Evolutionary conservation across 2,888 invertebrate species (phyloP).

Genomic region (Hydropsyche betteni): DNA sequence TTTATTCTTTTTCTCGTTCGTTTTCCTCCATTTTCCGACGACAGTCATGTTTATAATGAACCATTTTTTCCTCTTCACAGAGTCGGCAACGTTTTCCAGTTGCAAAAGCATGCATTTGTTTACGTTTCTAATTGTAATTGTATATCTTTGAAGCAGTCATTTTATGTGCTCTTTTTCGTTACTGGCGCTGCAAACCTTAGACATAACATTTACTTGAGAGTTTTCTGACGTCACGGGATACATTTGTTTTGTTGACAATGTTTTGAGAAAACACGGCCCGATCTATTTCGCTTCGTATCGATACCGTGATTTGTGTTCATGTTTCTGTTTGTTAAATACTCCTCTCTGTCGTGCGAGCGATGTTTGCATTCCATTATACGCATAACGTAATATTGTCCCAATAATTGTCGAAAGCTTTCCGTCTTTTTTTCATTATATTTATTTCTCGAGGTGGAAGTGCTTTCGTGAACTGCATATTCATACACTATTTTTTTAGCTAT

Average conservation of each 20-base stretch:
- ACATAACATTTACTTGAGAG: conserved; percentile 32
- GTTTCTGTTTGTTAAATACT: conserved; percentile 32
- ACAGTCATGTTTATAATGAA: no score
- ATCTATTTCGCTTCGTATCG: conserved; percentile 23
- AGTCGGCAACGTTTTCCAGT: no score
- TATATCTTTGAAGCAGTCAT: conserved; percentile 14
- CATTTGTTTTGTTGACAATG: conserved; percentile 34
- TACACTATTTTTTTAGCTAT: no score
- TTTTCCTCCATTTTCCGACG: no score
- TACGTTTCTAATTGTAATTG: conserved; percentile 4
- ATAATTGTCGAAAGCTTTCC: conserved; percentile 16
- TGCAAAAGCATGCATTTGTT: conserved; percentile 1
- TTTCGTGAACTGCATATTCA: no score
- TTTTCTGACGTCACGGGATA: conserved; percentile 31
- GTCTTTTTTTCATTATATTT: no score
- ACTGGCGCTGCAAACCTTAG: not conserved
- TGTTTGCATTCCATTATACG: conserved; percentile 30
- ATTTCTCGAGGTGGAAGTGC: no score
- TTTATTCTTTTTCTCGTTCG: no score
- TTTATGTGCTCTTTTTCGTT: not conserved
- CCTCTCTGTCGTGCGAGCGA: conserved; percentile 9
- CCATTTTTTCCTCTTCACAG: no score
- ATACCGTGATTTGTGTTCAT: conserved; percentile 33
- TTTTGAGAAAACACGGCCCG: conserved; percentile 17
- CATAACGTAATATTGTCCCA: conserved; percentile 6